A percentile compares a stretch with the other conserved stretches of the same genome.
These are phyloP conservation scores for Amphiura filiformis DNA, from an alignment of 35 echinoderm and acorn worm species.

Conservation along the genomic window DNA sequence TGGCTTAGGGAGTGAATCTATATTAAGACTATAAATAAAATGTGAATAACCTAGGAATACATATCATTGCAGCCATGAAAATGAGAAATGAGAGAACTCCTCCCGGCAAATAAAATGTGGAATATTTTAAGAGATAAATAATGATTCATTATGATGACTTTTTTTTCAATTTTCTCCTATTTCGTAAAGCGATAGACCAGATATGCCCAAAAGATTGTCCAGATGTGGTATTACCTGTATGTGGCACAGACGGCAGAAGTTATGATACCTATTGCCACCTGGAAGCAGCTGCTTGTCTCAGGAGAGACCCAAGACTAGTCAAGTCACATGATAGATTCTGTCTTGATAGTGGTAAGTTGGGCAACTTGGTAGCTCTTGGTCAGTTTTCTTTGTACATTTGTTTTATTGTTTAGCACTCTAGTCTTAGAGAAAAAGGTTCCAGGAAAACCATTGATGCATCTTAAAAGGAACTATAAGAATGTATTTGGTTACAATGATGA, in stretches of 20 bases:
- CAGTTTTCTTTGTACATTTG: neutral
- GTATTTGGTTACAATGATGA: neutral
- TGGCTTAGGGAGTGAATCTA: too few relatives aligned
- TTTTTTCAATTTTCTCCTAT: neutral
- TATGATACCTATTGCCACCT: slow-evolving; percentile 39
- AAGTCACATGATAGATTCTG: slow-evolving; percentile 30
- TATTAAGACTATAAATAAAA: too few relatives aligned
- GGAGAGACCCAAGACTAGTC: neutral
- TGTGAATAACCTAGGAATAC: too few relatives aligned
- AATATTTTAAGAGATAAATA: too few relatives aligned
- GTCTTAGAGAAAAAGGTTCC: neutral
- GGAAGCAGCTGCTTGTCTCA: slow-evolving; percentile 20
- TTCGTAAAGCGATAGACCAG: slow-evolving; percentile 25
- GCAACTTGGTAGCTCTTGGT: neutral
- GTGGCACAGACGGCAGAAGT: slow-evolving; percentile 38
- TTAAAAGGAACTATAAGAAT: neutral
- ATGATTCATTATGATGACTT: too few relatives aligned
- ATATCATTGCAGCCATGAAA: too few relatives aligned
- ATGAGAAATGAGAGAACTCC: too few relatives aligned
- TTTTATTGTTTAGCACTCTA: neutral
- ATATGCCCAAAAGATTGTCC: slow-evolving; percentile 42
- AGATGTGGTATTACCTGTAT: slow-evolving; percentile 36
- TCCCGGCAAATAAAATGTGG: too few relatives aligned
- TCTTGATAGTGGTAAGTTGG: slow-evolving; percentile 11
- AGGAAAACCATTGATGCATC: neutral